These are phyloP conservation scores for Darevskia mixta DNA, from an alignment of 2,797 vertebrate species.

Conservation along the genomic window DNA sequence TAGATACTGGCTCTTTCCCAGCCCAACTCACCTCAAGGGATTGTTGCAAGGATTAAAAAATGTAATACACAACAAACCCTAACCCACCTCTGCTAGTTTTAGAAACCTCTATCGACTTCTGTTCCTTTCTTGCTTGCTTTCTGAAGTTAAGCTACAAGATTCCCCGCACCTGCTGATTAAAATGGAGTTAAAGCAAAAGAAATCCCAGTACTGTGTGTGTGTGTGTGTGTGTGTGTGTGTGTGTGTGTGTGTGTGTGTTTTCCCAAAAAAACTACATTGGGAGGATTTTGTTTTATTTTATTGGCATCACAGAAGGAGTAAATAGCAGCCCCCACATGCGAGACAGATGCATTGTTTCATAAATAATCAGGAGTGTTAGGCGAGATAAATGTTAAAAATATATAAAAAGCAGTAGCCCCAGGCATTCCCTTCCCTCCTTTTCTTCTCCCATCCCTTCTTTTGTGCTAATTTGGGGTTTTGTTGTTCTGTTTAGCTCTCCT, in stretches of 20 bases:
- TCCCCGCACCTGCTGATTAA: not conserved
- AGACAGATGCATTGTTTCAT: constrained; percentile 7
- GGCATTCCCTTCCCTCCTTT: not conserved
- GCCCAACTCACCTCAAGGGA: not conserved
- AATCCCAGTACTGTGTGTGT: not conserved
- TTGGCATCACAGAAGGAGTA: not conserved
- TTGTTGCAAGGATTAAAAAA: not conserved
- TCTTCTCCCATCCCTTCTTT: not conserved
- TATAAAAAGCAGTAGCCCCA: constrained; percentile 43
- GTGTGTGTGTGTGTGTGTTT: not conserved
- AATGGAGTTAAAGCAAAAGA: not conserved
- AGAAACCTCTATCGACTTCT: not conserved
- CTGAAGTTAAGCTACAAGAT: not conserved
- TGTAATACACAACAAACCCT: not conserved
- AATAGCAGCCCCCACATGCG: not conserved
- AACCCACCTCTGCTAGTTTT: not conserved
- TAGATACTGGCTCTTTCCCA: not conserved
- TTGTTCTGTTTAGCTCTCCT: constrained; percentile 43
- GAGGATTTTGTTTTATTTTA: not conserved
- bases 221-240: no score
- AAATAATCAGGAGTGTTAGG: not conserved
- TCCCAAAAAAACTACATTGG: not conserved
- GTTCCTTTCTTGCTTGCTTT: no score
- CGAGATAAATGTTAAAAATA: constrained; percentile 38
- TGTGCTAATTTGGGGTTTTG: constrained; percentile 41